Conservation (phyloP, 2,888 invertebrate species). For the Anthophora plumipes region DNA sequence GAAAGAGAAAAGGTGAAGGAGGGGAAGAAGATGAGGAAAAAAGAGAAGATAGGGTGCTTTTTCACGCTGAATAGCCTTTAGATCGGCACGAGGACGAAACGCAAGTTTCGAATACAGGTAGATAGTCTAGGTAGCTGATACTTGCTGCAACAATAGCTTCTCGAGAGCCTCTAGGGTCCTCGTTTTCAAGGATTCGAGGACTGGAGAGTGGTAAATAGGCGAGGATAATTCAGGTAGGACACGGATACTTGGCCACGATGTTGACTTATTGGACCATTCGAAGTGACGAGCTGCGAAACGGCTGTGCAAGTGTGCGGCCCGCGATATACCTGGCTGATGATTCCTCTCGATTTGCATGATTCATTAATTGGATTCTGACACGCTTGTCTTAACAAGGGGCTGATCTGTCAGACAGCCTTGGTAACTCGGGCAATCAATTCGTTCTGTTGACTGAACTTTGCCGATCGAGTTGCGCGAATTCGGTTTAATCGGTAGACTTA, state of each 20-base stretch:
- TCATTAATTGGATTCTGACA: constrained; percentile 52
- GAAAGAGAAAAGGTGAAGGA: constrained; percentile 20
- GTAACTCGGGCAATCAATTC: constrained; percentile 23
- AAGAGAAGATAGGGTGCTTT: constrained; percentile 56
- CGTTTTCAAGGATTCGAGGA: constrained; percentile 50
- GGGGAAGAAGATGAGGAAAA: background rate
- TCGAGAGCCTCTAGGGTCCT: constrained; percentile 47
- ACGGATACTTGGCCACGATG: constrained; percentile 37
- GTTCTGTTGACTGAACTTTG: constrained; percentile 18
- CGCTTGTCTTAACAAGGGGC: constrained; percentile 44
- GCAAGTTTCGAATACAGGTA: constrained; percentile 65
- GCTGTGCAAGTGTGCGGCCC: background rate
- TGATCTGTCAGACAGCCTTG: constrained; percentile 21
- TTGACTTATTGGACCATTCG: constrained; percentile 49
- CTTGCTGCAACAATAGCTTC: constrained; percentile 62
- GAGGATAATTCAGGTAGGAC: constrained; percentile 49
- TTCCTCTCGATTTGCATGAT: constrained; percentile 26
- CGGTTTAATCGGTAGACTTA: background rate
- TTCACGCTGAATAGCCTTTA: constrained; percentile 63
- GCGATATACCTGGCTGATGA: background rate
- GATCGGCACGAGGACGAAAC: constrained; percentile 58
- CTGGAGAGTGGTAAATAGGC: constrained; percentile 58
- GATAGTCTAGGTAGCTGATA: constrained; percentile 68
- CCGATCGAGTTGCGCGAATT: background rate
- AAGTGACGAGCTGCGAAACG: constrained; percentile 11